These are phyloP conservation scores for Lucilia sericata DNA, from an alignment of 1,140 invertebrate species.

Conservation along the genomic window DNA sequence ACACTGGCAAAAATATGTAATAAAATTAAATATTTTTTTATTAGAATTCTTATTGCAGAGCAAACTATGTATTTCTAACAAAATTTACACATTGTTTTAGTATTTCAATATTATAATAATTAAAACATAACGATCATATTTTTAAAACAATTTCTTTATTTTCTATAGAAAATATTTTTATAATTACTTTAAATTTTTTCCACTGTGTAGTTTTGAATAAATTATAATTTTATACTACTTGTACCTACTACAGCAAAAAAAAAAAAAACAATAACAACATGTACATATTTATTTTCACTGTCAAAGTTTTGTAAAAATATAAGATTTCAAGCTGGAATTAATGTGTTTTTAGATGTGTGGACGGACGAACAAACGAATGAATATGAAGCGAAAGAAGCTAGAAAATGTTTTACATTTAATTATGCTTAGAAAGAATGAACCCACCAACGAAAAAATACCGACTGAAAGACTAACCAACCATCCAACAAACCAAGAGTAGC, in stretches of 20 bases:
- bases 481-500: not conserved
- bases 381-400: conserved; percentile 7
- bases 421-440: not conserved
- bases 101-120: too few relatives aligned
- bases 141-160: too few relatives aligned
- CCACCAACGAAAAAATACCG: too few relatives aligned
- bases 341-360: not conserved
- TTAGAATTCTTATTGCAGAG: too few relatives aligned
- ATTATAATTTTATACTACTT: not conserved
- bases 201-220: conserved; percentile 5
- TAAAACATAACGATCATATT: too few relatives aligned
- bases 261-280: not conserved
- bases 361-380: not conserved
- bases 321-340: conserved; percentile 5
- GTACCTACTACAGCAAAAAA: not conserved
- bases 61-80: too few relatives aligned
- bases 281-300: conserved; percentile 12
- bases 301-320: conserved; percentile 27
- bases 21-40: too few relatives aligned
- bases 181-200: not conserved
- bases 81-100: too few relatives aligned
- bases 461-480: not conserved
- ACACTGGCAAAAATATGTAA: too few relatives aligned
- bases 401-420: conserved; percentile 27
- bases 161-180: not conserved